Base-by-base conservation (phyloP, 2,113 vertebrate species). In the Saccopteryx leptura region DNA sequence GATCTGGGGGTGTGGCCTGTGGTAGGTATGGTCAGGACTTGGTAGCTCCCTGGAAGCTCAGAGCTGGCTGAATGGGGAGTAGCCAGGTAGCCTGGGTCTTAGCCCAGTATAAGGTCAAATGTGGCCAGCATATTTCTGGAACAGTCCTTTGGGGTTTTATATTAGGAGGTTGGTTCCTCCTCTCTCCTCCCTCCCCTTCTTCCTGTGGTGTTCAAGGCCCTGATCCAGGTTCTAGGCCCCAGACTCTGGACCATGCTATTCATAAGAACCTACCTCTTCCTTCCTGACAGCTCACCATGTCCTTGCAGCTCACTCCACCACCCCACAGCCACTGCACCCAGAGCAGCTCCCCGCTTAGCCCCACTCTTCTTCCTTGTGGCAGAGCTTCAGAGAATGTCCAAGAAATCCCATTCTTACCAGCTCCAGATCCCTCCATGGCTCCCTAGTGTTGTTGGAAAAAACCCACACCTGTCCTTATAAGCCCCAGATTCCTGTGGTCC, bases 41-140 rank as follows among this genome's bases (percentile, higher is more conserved):
- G 46, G 21, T 1, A 7, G 28, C 2, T 0, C 18, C 19, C n/a
- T 31, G 50, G 68, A n/a, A 54, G 26, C 61, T 10, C 18, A 23
- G 60, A 50, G 11, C 11, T 15, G 31, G 15, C 39, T 1, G 3
- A 2, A 13, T 9, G 2, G 24, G 71, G 21, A 1, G 3, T 18
- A 31, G 46, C 52, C 75, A 1, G 17, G 79, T 9, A 71, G 1
- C 19, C 63, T 17, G 65, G 21, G 19, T 90, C 58, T 90, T 74
- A n/a, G 56, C 69, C 23, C 21, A 50, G 33, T n/a, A 10, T 18
- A 15, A 12, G 46, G 26, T 63, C 23, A 33, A 58, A 21, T 61
- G 9, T 60, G 66, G 8, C n/a, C 39, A 24, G 52, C 14, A 1
- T 54, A 61, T 58, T 85, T 84, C 13, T 78, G 50, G 69, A 78